Base-by-base conservation (phyloP, 2,113 vertebrate species). In the Sakesphorus luctuosus region DNA sequence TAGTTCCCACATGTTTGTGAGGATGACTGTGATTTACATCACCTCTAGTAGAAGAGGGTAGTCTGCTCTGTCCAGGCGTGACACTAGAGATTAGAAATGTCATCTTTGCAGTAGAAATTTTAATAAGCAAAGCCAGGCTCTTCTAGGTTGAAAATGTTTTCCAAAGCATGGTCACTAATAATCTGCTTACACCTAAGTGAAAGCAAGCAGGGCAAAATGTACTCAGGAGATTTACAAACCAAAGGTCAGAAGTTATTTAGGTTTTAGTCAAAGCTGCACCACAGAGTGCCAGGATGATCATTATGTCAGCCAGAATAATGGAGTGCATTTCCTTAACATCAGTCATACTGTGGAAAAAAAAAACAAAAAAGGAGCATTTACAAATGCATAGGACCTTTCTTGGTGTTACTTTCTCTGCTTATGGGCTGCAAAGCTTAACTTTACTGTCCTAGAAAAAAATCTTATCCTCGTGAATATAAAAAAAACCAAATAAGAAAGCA, bases 1-100 rank as follows among this genome's bases (percentile, higher is more conserved):
- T 93, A 88, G 88, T 53, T 94, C 84, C 86, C 95, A 86, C 91
- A 93, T 93, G 93, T 95, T 95, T 91, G 69, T 75, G 88, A 94
- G 86, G 65, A 81, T 87, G 62, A 89, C 85, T 91, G 68, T 79
- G 74, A 93, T 94, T 97, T 95, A 90, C 85, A 84, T 88, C 84
- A 59, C 49, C 47, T 74, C 87, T 87, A 76, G 96, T 80, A 93
- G 92, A n/a, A 92, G 44, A 89, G 46, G 18, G 49, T 46, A 75
- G 82, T 52, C 61, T 87, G 50, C 74, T 84, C 49, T 80, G 92
- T 84, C 90, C 95, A 94, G 90, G 92, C 3, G 1, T 71, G 84
- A 93, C 87, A 93, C 67, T 53, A 69, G 47, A 82, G 66, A 59
- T 40, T 66, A 28, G 89, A 93, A 96, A 96, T 91, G 67, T 90